Evolutionary conservation across 2,113 vertebrate genomes (phyloP), one percentile per base, ranked within the genome.

Genomic region (Phylloscopus trochiloides): DNA sequence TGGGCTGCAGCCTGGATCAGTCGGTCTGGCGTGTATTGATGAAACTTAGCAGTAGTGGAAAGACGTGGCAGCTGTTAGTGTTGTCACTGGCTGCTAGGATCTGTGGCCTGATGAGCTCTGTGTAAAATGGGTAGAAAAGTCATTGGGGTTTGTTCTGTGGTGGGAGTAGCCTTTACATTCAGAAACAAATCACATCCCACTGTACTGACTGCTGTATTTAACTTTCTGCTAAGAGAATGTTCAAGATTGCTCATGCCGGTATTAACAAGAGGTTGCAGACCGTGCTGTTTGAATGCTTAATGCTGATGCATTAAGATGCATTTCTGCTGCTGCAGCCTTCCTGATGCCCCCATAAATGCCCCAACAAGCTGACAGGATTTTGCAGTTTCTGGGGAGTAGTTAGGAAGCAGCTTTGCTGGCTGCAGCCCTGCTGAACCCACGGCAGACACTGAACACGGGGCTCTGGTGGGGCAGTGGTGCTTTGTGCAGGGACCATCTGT

Each of bases 371-470:
- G 86, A 14, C 16, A 12, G 25, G 22, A 34, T 24, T 74, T 78
- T 57, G 51, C n/a, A 12, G 22, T 58, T 45, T 52, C 48, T 54
- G 58, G 18, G 34, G 28, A 58, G 66, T 66, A 43, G 47, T 29
- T 0, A 0, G 26, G 0, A 1, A 68, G 63, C 0, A 0, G 14
- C 14, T 54, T 21, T 45, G 42, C 22, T n/a, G 36, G 52, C 63
- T 50, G 54, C 52, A 87, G 52, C 47, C 63, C 43, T 43, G 28
- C 48, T 12, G 1, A 42, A 31, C 36, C 47, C 45, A 5, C 1
- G 0, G 22, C 50, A 51, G 40, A 2, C 51, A 11, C 5, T 4
- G 54, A 61, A 14, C 7, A 0, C 0, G 0, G 2, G 4, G 16
- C 21, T 65, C 8, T 6, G 1, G 32, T 19, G 50, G 3, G 15